A percentile compares a stretch with the other conserved stretches of the same genome.
phyloP scores from a whole-genome alignment of 2,888 invertebrate genomes.

The Pheosia gnoma region DNA sequence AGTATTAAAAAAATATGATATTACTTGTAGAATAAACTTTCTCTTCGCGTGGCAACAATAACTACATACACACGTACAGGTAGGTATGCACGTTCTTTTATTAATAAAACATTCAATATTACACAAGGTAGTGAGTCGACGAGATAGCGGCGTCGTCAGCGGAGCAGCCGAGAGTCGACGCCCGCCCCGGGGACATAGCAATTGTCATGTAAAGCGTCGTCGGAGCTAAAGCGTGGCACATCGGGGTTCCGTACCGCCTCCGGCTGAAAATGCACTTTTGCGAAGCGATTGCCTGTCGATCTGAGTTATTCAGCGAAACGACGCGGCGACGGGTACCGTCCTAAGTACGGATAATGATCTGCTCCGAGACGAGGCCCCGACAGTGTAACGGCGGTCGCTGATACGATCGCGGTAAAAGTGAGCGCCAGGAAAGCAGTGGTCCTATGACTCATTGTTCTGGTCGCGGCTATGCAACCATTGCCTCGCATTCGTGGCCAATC shows the following conservation, averaged over 20 bases:
- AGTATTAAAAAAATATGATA: slow-evolving; percentile 41
- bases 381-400: slow-evolving; percentile 46
- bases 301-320: slow-evolving; percentile 68
- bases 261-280: slow-evolving; percentile 81
- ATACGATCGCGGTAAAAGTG: slow-evolving; percentile 53
- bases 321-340: slow-evolving; percentile 42
- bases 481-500: slow-evolving; percentile 33
- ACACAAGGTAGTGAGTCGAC: slow-evolving; percentile 47
- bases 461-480: slow-evolving; percentile 20
- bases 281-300: slow-evolving; percentile 78
- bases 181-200: slow-evolving; percentile 70
- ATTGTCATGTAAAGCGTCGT: slow-evolving; percentile 79
- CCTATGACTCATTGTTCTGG: slow-evolving; percentile 47
- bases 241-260: slow-evolving; percentile 63
- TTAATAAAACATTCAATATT: slow-evolving; percentile 48
- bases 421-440: slow-evolving; percentile 44
- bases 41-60: slow-evolving; percentile 25
- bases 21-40: slow-evolving; percentile 46
- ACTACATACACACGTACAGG: slow-evolving; percentile 16
- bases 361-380: slow-evolving; percentile 27
- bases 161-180: slow-evolving; percentile 54
- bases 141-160: slow-evolving; percentile 47
- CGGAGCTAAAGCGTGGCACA: slow-evolving; percentile 58
- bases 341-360: slow-evolving; percentile 72
- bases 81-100: slow-evolving; percentile 20